phyloP scores from a whole-genome alignment of 2,113 vertebrate genomes.

The Bagarius yarrelli region DNA sequence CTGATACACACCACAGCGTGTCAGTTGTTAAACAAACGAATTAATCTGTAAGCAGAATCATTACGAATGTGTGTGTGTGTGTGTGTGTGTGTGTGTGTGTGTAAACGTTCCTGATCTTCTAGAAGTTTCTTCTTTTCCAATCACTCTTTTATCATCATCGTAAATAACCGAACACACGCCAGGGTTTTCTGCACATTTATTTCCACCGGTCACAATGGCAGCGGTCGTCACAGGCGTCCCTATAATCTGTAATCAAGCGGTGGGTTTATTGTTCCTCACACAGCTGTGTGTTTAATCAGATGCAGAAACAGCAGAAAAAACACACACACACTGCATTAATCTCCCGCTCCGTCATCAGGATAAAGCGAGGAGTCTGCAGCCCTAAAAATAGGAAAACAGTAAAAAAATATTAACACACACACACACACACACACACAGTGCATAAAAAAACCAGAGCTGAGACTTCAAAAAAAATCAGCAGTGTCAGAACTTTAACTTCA shows the following conservation, averaged over 20 bases:
- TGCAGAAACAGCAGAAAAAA: constrained; percentile 17
- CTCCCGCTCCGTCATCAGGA: neutral
- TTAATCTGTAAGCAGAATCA: too few relatives aligned
- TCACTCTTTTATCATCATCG: neutral
- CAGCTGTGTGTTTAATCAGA: constrained; percentile 18
- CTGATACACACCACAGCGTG: too few relatives aligned
- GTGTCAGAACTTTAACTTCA: too few relatives aligned
- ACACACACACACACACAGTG: too few relatives aligned
- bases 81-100: neutral
- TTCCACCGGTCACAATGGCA: constrained; percentile 2
- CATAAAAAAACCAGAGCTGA: neutral
- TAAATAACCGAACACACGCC: neutral
- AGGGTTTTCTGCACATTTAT: neutral
- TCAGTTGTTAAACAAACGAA: too few relatives aligned
- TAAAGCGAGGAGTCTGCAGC: neutral
- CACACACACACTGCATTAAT: constrained; percentile 10
- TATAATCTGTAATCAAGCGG: constrained; percentile 8
- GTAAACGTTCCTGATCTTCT: neutral
- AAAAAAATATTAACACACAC: too few relatives aligned
- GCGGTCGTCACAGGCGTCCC: neutral
- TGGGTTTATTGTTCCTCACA: neutral
- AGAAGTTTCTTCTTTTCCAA: neutral
- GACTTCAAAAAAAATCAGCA: too few relatives aligned
- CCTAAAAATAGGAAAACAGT: neutral
- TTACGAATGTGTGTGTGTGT: too few relatives aligned